Evolutionary conservation across 2,797 vertebrate species (phyloP).

Genomic region (Myripristis jacobus): DNA sequence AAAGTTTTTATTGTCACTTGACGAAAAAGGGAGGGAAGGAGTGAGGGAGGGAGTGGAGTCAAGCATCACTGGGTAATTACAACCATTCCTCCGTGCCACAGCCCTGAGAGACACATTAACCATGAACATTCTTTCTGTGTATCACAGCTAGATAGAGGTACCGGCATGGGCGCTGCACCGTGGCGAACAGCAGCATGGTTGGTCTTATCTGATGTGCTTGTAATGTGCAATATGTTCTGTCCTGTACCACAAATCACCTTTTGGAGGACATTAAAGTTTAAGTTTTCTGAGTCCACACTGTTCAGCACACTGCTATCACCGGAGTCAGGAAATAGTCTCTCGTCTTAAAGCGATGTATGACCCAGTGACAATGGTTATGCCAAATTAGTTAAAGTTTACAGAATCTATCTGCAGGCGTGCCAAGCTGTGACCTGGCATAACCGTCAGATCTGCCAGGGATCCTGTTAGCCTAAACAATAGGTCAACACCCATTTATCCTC

Average conservation of each 20-base stretch:
- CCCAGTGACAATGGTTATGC: background rate
- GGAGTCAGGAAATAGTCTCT: background rate
- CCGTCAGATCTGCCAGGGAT: conserved; percentile 5
- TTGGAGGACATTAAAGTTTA: no score
- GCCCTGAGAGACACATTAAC: conserved; percentile 17
- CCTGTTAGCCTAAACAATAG: conserved; percentile 4
- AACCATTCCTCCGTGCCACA: conserved; percentile 31
- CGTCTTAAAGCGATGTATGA: background rate
- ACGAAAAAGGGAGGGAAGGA: conserved; percentile 8
- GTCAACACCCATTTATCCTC: background rate
- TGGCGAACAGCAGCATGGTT: no score
- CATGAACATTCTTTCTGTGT: background rate
- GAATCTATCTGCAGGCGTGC: background rate
- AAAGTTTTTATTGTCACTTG: background rate
- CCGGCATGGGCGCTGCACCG: no score
- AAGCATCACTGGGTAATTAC: conserved; percentile 37
- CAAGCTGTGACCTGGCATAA: background rate
- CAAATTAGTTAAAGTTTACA: background rate
- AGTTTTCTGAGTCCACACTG: no score
- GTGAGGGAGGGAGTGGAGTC: conserved; percentile 3
- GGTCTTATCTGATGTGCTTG: no score
- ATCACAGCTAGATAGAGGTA: no score
- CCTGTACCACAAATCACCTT: no score
- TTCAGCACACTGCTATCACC: background rate
- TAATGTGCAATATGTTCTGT: no score